A percentile compares a stretch with the other conserved stretches of the same genome.
Evolutionary conservation across 1,140 invertebrate species (phyloP).

Genomic region (Halesus radiatus): DNA sequence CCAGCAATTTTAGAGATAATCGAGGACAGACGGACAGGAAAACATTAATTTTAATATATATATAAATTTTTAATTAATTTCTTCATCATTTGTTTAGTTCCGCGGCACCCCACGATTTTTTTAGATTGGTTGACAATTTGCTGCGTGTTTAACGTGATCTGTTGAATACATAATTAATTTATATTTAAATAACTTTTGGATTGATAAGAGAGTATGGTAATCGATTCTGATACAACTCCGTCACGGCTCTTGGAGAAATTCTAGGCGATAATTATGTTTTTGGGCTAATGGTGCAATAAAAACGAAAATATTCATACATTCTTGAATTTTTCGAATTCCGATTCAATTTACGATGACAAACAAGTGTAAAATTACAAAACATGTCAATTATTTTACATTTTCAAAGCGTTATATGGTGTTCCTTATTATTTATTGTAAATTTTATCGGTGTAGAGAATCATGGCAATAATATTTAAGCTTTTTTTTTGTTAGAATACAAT

Average conservation of each 20-base stretch:
- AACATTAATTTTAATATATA: too few species aligned
- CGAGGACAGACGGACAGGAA: too few species aligned
- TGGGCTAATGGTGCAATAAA: slow-evolving; percentile 11
- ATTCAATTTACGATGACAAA: slow-evolving; percentile 1
- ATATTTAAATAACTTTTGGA: neutral
- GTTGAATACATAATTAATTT: slow-evolving; percentile 7
- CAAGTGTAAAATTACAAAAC: neutral
- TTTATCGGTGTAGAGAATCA: too few species aligned
- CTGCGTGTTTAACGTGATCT: neutral
- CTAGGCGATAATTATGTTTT: slow-evolving; percentile 9
- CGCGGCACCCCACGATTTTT: slow-evolving; percentile 8
- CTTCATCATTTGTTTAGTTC: slow-evolving; percentile 5
- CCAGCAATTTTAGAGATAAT: too few species aligned
- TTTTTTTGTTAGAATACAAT: too few species aligned
- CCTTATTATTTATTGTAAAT: too few species aligned
- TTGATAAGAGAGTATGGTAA: slow-evolving; percentile 3
- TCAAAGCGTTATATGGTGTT: too few species aligned
- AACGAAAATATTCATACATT: slow-evolving; percentile 9
- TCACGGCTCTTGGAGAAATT: neutral
- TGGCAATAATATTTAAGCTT: too few species aligned
- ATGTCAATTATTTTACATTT: too few species aligned
- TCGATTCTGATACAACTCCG: neutral
- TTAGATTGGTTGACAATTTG: neutral
- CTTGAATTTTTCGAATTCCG: neutral
- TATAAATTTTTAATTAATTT: neutral